Evolutionary conservation across 2,888 invertebrate species (phyloP), one percentile per base, ranked within the genome.

Genomic region (Monopis laevigella): DNA sequence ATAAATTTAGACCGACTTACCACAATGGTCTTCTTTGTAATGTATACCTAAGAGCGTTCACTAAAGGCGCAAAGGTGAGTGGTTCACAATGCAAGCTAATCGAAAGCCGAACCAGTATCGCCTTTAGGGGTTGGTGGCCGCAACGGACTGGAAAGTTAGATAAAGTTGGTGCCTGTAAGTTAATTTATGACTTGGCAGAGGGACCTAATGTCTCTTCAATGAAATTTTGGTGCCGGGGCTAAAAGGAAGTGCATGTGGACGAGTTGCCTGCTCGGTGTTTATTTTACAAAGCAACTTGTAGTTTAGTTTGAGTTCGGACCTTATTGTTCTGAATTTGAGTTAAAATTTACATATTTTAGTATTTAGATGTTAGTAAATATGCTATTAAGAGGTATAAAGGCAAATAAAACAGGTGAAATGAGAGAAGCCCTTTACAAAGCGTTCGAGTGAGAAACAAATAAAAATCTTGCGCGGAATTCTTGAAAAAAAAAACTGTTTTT

Each of bases 91-190:
- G 50, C 46, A 39, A 55, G 51, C 51, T 58, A 58, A 62, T 59
- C 57, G 57, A 58, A 60, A 51, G 13, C 49, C 44, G 44, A 46
- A 46, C 47, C 49, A 50, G 43, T 46, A 50, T 48, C 46, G 51
- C 43, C 41, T 44, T 43, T 46, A 44, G 49, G 51, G 46, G 43
- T 48, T 52, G 51, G 29, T 16, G 46, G 43, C 49, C 53, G 52
- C 52, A 47, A 53, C 49, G 53, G 53, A 46, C 48, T 59, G 59
- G 60, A 62, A 66, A 64, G 32, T 55, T 54, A 61, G 65, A 68
- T 67, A 68, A 67, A 67, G 56, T 65, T 58, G 58, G 39, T 46
- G 50, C 48, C 51, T 51, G 54, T 47, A 51, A 50, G 59, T 55
- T 65, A 63, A 65, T 68, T 64, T 65, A 66, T 32, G 32, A 32